These are phyloP conservation scores for Typhlomys cinereus DNA, from an alignment of 2,113 vertebrate species.

Conservation along the genomic window DNA sequence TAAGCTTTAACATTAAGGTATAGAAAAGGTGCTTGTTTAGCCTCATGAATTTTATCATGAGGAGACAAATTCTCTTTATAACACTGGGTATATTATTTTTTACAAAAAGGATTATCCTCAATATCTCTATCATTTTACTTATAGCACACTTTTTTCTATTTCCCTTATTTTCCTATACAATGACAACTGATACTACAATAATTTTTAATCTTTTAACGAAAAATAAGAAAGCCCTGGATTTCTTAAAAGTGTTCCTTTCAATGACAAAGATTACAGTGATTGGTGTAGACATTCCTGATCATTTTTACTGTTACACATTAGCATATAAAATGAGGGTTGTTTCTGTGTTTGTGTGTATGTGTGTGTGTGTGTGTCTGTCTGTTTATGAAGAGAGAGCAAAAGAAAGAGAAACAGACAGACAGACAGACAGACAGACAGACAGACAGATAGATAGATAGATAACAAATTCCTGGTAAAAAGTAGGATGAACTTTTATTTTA, in stretches of 20 bases:
- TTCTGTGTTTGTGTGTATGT: neutral
- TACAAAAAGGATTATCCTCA: too few relatives aligned
- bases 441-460: too few relatives aligned
- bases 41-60: neutral
- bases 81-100: neutral
- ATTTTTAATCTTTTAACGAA: neutral
- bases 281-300: neutral
- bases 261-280: neutral
- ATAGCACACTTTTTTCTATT: neutral
- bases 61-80: neutral
- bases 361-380: too few relatives aligned
- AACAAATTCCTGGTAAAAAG: too few relatives aligned
- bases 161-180: neutral
- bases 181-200: neutral
- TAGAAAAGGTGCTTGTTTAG: neutral
- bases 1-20: neutral
- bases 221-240: neutral
- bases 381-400: too few relatives aligned
- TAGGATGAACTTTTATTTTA: too few relatives aligned
- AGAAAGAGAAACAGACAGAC: too few relatives aligned
- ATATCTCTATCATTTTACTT: neutral
- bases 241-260: neutral
- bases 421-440: too few relatives aligned
- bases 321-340: neutral
- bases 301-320: neutral